These are phyloP conservation scores for Quadriops clusia DNA, from an alignment of 2,888 invertebrate species.

Conservation along the genomic window DNA sequence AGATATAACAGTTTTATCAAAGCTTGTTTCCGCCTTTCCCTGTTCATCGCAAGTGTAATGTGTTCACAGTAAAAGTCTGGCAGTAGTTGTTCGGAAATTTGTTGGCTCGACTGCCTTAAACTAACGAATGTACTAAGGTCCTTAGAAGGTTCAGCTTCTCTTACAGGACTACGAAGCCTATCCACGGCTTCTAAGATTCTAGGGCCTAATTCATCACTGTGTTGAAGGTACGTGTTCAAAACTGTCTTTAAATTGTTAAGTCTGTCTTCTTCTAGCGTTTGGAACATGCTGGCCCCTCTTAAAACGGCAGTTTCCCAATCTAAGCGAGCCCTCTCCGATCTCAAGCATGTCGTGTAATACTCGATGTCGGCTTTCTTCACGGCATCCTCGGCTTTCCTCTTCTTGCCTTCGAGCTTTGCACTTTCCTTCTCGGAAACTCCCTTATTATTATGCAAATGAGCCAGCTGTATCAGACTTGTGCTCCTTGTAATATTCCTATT, in stretches of 20 bases:
- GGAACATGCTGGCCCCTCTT: constrained; percentile 76
- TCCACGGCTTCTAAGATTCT: constrained; percentile 65
- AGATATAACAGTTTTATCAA: constrained; percentile 73
- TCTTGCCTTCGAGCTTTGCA: constrained; percentile 68
- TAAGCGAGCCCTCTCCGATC: constrained; percentile 79
- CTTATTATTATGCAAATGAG: constrained; percentile 33
- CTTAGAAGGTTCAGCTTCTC: constrained; percentile 58
- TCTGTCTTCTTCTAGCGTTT: constrained; percentile 81
- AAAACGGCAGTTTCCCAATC: constrained; percentile 88
- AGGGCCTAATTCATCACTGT: constrained; percentile 63
- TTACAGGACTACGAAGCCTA: constrained; percentile 55
- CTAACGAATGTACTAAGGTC: constrained; percentile 53
- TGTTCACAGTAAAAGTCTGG: constrained; percentile 95
- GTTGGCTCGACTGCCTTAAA: constrained; percentile 50
- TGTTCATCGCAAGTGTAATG: constrained; percentile 84
- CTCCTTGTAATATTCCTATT: constrained; percentile 37
- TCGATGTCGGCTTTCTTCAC: constrained; percentile 87
- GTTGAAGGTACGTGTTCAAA: constrained; percentile 51
- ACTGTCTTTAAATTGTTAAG: constrained; percentile 66
- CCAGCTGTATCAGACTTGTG: constrained; percentile 34
- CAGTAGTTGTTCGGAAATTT: constrained; percentile 66
- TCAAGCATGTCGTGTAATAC: constrained; percentile 82
- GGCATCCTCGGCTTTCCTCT: constrained; percentile 80
- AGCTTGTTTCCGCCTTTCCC: constrained; percentile 77
- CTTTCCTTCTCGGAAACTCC: constrained; percentile 46